A percentile compares a stretch with the other conserved stretches of the same genome.
Evolutionary conservation across 1,140 invertebrate species (phyloP).

Genomic region (Cyphomyrmex costatus): DNA sequence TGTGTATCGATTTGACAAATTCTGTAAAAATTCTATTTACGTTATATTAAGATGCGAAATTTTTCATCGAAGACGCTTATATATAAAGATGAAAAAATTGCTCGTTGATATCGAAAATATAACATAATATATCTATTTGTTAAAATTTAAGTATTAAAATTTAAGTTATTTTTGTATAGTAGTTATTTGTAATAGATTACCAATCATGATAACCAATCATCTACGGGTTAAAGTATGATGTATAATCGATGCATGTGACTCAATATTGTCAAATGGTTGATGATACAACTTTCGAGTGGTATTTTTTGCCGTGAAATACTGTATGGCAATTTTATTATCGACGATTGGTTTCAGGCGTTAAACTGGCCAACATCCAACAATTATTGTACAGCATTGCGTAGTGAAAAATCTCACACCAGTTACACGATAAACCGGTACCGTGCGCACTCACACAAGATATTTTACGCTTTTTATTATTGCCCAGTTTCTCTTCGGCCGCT

Average conservation of each 20-base stretch:
- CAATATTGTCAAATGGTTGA: conserved; percentile 65
- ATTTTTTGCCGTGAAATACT: conserved; percentile 67
- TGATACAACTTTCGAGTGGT: conserved; percentile 62
- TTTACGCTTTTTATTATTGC: conserved; percentile 58
- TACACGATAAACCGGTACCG: conserved; percentile 45
- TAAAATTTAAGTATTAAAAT: conserved; percentile 5
- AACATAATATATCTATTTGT: not conserved
- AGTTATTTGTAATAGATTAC: conserved; percentile 5
- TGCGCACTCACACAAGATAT: conserved; percentile 35
- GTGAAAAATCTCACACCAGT: conserved; percentile 72
- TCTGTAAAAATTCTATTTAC: not conserved
- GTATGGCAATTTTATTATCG: conserved; percentile 70
- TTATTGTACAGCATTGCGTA: conserved; percentile 65
- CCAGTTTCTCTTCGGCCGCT: conserved; percentile 44
- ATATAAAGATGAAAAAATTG: not conserved
- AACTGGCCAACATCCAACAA: conserved; percentile 66
- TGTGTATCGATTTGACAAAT: conserved; percentile 12
- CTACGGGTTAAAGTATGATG: not conserved
- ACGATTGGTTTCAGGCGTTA: conserved; percentile 73
- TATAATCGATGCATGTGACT: conserved; percentile 23
- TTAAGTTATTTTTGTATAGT: not conserved
- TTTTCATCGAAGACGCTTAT: not conserved
- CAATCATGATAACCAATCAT: not conserved
- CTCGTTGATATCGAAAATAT: not conserved
- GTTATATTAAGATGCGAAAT: conserved; percentile 3